A percentile compares a stretch with the other conserved stretches of the same genome.
phyloP scores from a whole-genome alignment of 2,888 invertebrate species.

The Tupiocoris notatus region DNA sequence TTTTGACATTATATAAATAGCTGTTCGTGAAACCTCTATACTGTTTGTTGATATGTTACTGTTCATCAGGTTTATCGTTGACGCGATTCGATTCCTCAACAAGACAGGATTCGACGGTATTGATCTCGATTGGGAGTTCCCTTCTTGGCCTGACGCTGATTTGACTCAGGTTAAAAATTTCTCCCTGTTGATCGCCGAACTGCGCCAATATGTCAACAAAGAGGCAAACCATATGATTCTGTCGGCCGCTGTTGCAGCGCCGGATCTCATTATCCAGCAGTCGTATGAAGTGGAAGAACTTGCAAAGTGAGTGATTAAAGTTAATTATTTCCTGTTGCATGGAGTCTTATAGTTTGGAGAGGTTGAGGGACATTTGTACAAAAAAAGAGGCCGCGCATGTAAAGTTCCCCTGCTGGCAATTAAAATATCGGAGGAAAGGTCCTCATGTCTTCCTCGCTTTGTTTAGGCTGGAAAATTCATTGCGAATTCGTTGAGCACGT shows the following conservation, averaged over 20 bases:
- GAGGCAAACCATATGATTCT: constrained; percentile 54
- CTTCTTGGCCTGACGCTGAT: constrained; percentile 59
- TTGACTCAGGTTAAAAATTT: constrained; percentile 69
- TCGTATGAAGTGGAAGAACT: constrained; percentile 77
- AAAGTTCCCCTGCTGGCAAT: too few relatives aligned
- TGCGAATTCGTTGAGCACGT: too few relatives aligned
- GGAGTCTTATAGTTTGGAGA: too few relatives aligned
- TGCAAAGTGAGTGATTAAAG: constrained; percentile 60
- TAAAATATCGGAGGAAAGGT: too few relatives aligned
- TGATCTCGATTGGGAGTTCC: constrained; percentile 87
- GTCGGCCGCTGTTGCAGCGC: constrained; percentile 78
- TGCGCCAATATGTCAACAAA: constrained; percentile 65
- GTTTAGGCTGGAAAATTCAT: too few relatives aligned
- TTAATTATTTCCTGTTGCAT: not conserved
- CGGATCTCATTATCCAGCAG: constrained; percentile 68
- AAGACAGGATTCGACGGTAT: constrained; percentile 65
- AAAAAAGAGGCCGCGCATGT: too few relatives aligned
- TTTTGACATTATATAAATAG: not conserved
- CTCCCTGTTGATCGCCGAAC: constrained; percentile 70
- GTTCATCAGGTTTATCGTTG: constrained; percentile 61
- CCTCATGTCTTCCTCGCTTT: too few relatives aligned
- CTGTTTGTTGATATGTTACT: constrained; percentile 40
- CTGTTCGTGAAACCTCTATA: not conserved
- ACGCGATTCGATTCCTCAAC: constrained; percentile 58
- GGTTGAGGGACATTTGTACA: too few relatives aligned